phyloP scores from a whole-genome alignment of 2,797 vertebrate species.

The Sebastes glaucus region DNA sequence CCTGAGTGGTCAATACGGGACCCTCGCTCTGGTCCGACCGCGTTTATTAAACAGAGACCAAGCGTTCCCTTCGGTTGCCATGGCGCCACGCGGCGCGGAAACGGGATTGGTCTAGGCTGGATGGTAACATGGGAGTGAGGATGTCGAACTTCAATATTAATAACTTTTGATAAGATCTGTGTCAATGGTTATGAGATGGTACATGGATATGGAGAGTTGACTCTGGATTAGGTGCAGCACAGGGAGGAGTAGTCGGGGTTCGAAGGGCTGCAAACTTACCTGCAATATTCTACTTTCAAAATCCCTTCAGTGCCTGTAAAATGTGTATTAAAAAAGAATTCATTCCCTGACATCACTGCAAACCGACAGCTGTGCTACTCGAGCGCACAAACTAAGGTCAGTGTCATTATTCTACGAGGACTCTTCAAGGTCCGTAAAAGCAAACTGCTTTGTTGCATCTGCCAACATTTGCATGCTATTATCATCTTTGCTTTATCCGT shows the following conservation, averaged over 20 bases:
- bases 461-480: slow-evolving; percentile 82
- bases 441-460: slow-evolving; percentile 74
- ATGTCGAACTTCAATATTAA: slow-evolving; percentile 73
- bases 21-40: slow-evolving; percentile 70
- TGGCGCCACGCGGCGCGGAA: slow-evolving; percentile 54
- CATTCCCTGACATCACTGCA: neutral
- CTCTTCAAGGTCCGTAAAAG: slow-evolving; percentile 74
- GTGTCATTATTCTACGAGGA: slow-evolving; percentile 64
- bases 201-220: slow-evolving; percentile 39
- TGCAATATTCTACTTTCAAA: neutral
- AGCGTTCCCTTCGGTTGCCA: slow-evolving; percentile 77
- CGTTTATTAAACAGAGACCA: slow-evolving; percentile 89
- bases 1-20: slow-evolving; percentile 90
- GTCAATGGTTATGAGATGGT: slow-evolving; percentile 52
- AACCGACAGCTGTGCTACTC: neutral
- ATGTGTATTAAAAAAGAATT: neutral
- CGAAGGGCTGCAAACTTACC: neutral
- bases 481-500: slow-evolving; percentile 81
- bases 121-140: slow-evolving; percentile 68
- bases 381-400: slow-evolving; percentile 37
- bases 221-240: slow-evolving; percentile 51
- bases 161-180: slow-evolving; percentile 67
- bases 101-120: slow-evolving; percentile 47
- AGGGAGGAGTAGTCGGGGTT: neutral
- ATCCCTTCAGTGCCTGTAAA: neutral